phyloP scores from a whole-genome alignment of 2,113 vertebrate species.

The Apus apus region DNA sequence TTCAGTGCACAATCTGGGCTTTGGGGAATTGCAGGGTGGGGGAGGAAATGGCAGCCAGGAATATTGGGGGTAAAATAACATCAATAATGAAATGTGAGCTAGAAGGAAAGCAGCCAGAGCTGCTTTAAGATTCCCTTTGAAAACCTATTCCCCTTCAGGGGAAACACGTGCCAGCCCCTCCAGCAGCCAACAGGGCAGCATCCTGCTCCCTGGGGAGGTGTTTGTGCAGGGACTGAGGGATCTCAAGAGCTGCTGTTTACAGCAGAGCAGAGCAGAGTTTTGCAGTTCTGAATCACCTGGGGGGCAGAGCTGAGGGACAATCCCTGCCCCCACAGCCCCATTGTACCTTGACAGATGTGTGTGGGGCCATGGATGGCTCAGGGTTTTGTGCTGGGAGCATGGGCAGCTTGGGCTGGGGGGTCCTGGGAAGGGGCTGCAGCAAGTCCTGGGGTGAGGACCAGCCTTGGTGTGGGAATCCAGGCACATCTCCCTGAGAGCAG shows the following conservation, averaged over 20 bases:
- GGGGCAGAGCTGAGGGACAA: not conserved
- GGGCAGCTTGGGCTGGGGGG: not conserved
- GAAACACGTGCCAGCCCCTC: not conserved
- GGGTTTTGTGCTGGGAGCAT: not conserved
- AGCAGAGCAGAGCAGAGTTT: not conserved
- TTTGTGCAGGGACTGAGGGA: not conserved
- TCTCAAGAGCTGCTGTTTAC: not conserved
- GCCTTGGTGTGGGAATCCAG: not conserved
- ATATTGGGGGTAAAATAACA: not conserved
- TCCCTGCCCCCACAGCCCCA: not conserved
- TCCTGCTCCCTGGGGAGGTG: not conserved
- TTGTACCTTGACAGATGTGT: not conserved
- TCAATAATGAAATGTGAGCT: not conserved
- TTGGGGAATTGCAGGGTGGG: not conserved
- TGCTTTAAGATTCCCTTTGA: conserved; percentile 52
- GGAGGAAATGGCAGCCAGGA: not conserved
- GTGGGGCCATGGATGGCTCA: accelerated
- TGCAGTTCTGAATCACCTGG: not conserved
- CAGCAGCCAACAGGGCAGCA: not conserved
- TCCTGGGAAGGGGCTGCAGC: accelerated
- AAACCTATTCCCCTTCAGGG: not conserved
- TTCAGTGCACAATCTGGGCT: accelerated
- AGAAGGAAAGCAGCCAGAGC: not conserved
- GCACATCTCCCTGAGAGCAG: not conserved
- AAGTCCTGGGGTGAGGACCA: accelerated